phyloP scores from a whole-genome alignment of 2,888 invertebrate species.

The Eupsilia transversa region DNA sequence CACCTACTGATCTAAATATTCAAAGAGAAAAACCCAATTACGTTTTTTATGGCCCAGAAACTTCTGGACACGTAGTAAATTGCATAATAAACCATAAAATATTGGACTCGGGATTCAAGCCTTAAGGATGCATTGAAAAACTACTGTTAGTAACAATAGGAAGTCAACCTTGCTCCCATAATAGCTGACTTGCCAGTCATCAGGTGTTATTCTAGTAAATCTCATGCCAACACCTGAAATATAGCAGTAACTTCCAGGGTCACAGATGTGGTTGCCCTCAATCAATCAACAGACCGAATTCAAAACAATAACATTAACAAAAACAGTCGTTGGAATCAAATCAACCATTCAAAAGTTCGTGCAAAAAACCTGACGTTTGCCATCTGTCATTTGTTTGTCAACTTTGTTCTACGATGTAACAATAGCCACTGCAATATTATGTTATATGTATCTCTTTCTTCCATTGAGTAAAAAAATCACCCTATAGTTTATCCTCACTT shows the following conservation, averaged over 20 bases:
- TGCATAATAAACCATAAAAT: constrained; percentile 13
- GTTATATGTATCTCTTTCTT: background rate
- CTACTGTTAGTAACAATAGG: background rate
- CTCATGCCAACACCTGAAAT: background rate
- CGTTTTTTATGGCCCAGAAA: constrained; percentile 28
- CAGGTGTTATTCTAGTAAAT: background rate
- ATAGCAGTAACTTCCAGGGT: background rate
- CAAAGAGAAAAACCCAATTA: constrained; percentile 48
- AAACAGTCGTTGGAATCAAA: constrained; percentile 30
- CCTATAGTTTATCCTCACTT: no score
- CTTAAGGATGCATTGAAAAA: background rate
- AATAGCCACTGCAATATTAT: background rate
- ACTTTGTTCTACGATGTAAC: background rate
- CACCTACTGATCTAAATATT: constrained; percentile 47
- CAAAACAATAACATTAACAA: constrained; percentile 46
- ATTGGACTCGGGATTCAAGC: background rate
- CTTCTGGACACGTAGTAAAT: constrained; percentile 35
- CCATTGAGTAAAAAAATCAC: no score
- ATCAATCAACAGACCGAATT: constrained; percentile 12
- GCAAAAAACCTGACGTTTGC: background rate
- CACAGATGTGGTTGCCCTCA: constrained; percentile 10
- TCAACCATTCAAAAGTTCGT: constrained; percentile 17
- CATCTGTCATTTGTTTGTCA: constrained; percentile 24
- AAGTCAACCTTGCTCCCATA: background rate
- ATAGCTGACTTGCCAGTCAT: background rate